phyloP scores from a whole-genome alignment of 2,113 vertebrate species.

The Clarias magur region DNA sequence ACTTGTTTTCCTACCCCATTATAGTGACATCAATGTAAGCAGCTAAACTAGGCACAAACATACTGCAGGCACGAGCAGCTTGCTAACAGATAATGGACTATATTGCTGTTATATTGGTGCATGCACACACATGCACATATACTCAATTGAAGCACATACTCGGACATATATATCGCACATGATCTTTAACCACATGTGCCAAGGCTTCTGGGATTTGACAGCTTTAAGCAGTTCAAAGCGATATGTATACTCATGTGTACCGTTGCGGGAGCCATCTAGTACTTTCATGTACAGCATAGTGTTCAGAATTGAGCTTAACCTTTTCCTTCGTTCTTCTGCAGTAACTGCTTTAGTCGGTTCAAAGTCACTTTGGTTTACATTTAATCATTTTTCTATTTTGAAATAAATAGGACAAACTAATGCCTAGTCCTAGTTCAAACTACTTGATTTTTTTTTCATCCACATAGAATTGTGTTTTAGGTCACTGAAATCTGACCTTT shows the following conservation, averaged over 20 bases:
- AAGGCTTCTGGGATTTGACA: background rate
- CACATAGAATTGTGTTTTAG: no score
- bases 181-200: background rate
- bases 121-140: conserved; percentile 55
- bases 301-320: background rate
- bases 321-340: background rate
- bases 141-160: background rate
- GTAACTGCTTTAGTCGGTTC: background rate
- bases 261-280: background rate
- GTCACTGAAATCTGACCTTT: no score
- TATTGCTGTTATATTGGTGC: conserved; percentile 63
- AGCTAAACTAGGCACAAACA: conserved; percentile 62
- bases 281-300: background rate
- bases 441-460: no score
- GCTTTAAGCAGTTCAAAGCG: background rate
- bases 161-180: background rate
- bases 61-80: conserved; percentile 57
- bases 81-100: conserved; percentile 66
- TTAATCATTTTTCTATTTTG: background rate
- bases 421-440: no score
- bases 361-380: background rate
- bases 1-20: conserved; percentile 32
- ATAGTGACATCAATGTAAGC: conserved; percentile 31
- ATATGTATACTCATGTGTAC: background rate
- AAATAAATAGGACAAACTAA: background rate